These are phyloP conservation scores for Arenaria interpres DNA, from an alignment of 2,113 vertebrate species.

Conservation along the genomic window DNA sequence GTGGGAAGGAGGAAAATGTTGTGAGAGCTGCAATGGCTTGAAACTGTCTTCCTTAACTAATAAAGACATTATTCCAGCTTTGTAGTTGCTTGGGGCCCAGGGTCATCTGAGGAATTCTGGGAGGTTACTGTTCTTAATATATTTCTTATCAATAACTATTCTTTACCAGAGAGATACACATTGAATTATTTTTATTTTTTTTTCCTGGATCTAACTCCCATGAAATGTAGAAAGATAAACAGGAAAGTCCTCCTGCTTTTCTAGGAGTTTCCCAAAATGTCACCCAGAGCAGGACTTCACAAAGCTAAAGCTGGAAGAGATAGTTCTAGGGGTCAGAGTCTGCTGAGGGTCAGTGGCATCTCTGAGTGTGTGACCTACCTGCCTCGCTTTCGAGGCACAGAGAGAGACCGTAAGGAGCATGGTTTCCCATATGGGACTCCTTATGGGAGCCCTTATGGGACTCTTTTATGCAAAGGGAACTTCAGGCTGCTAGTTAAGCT, in stretches of 20 bases:
- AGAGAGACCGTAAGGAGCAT: neutral
- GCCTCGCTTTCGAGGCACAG: fast-evolving
- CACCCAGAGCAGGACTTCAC: neutral
- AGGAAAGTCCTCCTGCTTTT: neutral
- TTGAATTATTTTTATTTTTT: too few species aligned
- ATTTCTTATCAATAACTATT: neutral
- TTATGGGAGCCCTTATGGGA: neutral
- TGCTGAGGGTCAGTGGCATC: neutral
- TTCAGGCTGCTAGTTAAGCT: neutral
- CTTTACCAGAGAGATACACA: neutral
- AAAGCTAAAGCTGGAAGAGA: neutral
- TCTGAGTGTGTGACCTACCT: fast-evolving
- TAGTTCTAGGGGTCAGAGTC: neutral
- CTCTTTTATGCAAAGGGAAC: neutral
- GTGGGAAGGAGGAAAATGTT: neutral
- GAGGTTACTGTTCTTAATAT: neutral
- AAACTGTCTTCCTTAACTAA: neutral
- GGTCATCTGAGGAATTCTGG: neutral
- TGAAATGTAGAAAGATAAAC: neutral
- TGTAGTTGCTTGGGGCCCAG: neutral
- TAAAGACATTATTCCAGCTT: neutral
- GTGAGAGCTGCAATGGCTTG: neutral
- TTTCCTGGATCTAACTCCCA: neutral
- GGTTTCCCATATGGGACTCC: neutral
- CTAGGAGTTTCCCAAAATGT: neutral